phyloP scores from a whole-genome alignment of 2,888 invertebrate genomes.

The Drosophila koepferae region DNA sequence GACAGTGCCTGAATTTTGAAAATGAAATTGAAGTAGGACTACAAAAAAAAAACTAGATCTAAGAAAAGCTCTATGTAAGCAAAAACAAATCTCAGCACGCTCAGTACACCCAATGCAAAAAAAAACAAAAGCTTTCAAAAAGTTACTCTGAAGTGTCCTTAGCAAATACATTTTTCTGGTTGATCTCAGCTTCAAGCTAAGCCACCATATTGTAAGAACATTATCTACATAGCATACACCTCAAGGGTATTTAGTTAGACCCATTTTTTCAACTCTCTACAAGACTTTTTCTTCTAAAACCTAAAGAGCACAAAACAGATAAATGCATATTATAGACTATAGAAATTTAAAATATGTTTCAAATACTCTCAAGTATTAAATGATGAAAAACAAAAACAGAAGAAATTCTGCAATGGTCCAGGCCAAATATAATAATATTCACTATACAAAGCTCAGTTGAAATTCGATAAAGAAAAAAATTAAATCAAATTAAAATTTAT shows the following conservation, averaged over 20 bases:
- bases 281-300: constrained; percentile 35
- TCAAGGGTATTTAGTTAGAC: constrained; percentile 4
- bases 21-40: constrained; percentile 4
- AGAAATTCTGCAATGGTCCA: constrained; percentile 38
- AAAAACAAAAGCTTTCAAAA: constrained; percentile 12
- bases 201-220: constrained; percentile 33
- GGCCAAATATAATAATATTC: constrained; percentile 22
- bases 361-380: constrained; percentile 17
- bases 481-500: neutral
- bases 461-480: constrained; percentile 19
- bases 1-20: constrained; percentile 59
- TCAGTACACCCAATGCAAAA: constrained; percentile 21
- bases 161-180: constrained; percentile 40
- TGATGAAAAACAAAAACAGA: neutral
- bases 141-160: constrained; percentile 77
- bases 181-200: constrained; percentile 57
- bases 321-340: constrained; percentile 22
- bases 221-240: constrained; percentile 21
- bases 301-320: constrained; percentile 41
- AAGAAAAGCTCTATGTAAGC: constrained; percentile 28
- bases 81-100: constrained; percentile 28
- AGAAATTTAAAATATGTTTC: constrained; percentile 7
- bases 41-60: constrained; percentile 6
- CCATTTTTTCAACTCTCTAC: constrained; percentile 21
- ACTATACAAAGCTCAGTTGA: constrained; percentile 39